Base-by-base conservation (phyloP, 1,140 invertebrate genomes). In the Ooceraea biroi region DNA sequence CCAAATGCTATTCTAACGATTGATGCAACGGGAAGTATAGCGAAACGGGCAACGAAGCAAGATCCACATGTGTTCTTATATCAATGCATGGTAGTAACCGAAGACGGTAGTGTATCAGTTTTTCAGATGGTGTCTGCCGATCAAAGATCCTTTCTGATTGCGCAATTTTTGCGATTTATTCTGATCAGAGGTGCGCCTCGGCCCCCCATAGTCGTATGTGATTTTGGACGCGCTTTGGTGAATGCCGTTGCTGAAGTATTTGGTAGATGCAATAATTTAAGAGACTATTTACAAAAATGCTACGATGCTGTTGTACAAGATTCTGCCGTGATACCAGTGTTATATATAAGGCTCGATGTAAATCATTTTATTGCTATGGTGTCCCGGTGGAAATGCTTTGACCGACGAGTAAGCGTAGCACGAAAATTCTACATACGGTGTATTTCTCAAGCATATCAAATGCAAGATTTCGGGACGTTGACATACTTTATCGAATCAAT, bases 361-460 rank as follows among this genome's bases (percentile, higher is more conserved):
- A 25, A 52, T 36, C 69, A 73, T 1, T 73, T 73, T 8, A 73
- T 73, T 2, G 36, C 8, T 0, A 73, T 73, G 36, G 69, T 73
- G 19, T 73, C 69, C 0, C 69, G 69, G 17, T 73, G 52, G 52
- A 73, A 73, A 44, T 58, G 52, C 17, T 11, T 73, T 0, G 11
- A 73, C 1, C 27, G 0, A 17, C 36, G 44, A 27, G 7, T 72
- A 44, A 11, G 0, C 7, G 52, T 11, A 12, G 52, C 8, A 4
- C 12, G 69, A 57, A 19, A 4, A 44, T 73, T 73, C 0, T 73
- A 72, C 3, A 12, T 72, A 27, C 19, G 30, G 0, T 73, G 52
- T 19, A 73, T 73, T 14, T 25, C 36, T 1, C 52, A 72, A 48
- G 52, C 69, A 14, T 73, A 73, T 58, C 69, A 73, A n/a, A 58